Percentiles rank a stretch among this genome's conserved stretches.
Conservation (phyloP, 2,797 vertebrate genomes). For the Lophius americanus region DNA sequence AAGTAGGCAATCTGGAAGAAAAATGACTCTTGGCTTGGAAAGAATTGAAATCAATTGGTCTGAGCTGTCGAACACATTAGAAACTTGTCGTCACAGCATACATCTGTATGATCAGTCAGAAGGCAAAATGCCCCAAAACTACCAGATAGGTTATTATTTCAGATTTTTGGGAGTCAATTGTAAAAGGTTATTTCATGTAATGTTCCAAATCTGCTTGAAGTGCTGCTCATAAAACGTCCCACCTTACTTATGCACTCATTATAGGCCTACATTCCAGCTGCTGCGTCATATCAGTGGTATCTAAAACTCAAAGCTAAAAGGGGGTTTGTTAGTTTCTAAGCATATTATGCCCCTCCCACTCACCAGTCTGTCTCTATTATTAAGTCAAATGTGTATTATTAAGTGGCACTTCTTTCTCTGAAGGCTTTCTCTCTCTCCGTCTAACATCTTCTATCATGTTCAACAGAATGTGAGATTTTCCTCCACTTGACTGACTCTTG, state of each 20-base stretch:
- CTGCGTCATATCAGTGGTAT: too few relatives aligned
- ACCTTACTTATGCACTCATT: too few relatives aligned
- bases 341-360: conserved; percentile 6
- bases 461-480: conserved; percentile 30
- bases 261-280: too few relatives aligned
- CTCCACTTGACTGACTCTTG: conserved; percentile 31
- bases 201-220: neutral
- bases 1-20: too few relatives aligned
- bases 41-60: conserved; percentile 13
- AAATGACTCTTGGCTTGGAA: too few relatives aligned
- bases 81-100: conserved; percentile 29
- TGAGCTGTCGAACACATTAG: conserved; percentile 24
- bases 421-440: conserved; percentile 1
- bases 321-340: too few relatives aligned
- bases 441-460: conserved; percentile 13
- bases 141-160: conserved; percentile 5
- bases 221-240: neutral
- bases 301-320: too few relatives aligned
- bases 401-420: conserved; percentile 17
- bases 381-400: conserved; percentile 20
- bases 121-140: conserved; percentile 19
- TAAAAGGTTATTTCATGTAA: neutral
- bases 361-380: conserved; percentile 9
- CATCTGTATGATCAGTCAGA: conserved; percentile 38
- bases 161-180: neutral